Evolutionary conservation across 2,797 vertebrate species (phyloP), one percentile per base, ranked within the genome.

Genomic region (Gymnodraco acuticeps): DNA sequence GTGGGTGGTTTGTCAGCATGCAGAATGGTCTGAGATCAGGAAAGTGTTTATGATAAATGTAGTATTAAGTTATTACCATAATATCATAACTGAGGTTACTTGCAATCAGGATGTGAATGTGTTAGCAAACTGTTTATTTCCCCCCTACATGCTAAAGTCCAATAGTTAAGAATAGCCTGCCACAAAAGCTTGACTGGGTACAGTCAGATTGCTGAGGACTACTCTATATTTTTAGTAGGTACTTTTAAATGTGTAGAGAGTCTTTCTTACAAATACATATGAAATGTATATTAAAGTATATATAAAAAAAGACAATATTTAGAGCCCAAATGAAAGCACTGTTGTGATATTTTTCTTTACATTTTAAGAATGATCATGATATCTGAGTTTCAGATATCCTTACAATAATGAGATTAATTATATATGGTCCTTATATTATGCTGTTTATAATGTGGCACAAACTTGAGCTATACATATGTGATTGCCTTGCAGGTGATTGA

Each of bases 1-100:
- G 52, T 81, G 67, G 78, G 76, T 76, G 75, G 81, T 47, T 73
- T 55, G 56, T 67, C 13, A 0, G 73, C 23, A 33, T 53, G 33
- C 48, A 42, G 64, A 62, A 14, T 19, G 17, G 60, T 56, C 5
- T 33, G 58, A 66, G 33, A 62, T 82, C 58, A 48, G 48, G 56
- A 55, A 14, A 10, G 4, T 53, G 51, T 51, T 56, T 41, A 4
- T 64, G 51, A 47, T 23, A 47, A 20, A 65, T 78, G 45, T 20
- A 42, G 0, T 17, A 16, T 42, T 50, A 17, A 42, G 17, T 27
- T 64, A 48, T n/a, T 13, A 75, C 65, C 12, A 41, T 12, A 20
- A 41, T 64, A 4, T 42, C 27, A 51, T 19, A 43, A 48, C 70
- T 42, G 5, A 17, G 54, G 11, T 48, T 19, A 52, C 19, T 54